Base-by-base conservation (phyloP, 2,797 vertebrate genomes). In the Lepus townsendii region DNA sequence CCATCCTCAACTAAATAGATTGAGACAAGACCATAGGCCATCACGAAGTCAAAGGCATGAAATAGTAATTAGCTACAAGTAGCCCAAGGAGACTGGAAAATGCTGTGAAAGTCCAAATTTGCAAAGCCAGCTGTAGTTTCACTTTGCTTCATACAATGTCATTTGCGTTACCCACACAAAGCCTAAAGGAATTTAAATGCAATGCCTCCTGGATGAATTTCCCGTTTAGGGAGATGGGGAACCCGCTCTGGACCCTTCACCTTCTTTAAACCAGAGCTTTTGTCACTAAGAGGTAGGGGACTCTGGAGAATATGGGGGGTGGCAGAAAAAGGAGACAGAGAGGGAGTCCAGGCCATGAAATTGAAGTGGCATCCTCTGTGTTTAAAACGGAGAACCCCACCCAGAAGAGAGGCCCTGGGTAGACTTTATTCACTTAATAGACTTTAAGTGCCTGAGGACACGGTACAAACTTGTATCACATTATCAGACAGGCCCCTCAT, bases 401-500 rank as follows among this genome's bases (percentile, higher is more conserved):
- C 83, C 97, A 92, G 95, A 97, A 96, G 96, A 97, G 95, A 65
- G 95, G 94, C 93, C 92, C 86, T 84, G 87, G 96, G 93, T 94
- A 97, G 95, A 98, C 96, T 97, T 97, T 95, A 98, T 98, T 97
- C 97, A 97, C 95, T 97, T 98, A 98, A 98, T 98, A 98, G 97
- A 97, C 93, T 98, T 97, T 97, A 98, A 98, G 97, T 97, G 98
- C 98, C 97, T 91, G 97, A 98, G 97, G 97, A 98, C 97, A 98
- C 72, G 97, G 97, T 96, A 97, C 96, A 98, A 98, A 98, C 98
- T 98, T 98, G 97, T 98, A 98, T 98, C 96, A 96, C 97, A 98
- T 98, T 98, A 98, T 98, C 97, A 98, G 98, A 98, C 97, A 98
- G 97, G 95, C 96, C 97, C 87, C 97, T 98, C 97, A 96, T 75